Evolutionary conservation across 1,140 invertebrate species (phyloP).

Genomic region (Cherax quadricarinatus): DNA sequence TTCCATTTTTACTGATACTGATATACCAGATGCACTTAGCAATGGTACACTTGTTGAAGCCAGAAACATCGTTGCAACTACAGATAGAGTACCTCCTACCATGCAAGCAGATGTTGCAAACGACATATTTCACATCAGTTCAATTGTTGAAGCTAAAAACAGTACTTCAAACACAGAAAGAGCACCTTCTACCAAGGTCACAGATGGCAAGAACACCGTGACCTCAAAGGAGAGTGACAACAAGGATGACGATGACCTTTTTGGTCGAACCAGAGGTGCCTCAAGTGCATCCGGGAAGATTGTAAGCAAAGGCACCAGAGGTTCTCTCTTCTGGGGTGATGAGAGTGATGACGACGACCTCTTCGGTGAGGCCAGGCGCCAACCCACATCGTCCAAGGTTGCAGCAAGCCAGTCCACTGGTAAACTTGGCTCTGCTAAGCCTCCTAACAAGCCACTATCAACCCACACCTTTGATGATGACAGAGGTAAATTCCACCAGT

Average conservation of each 20-base stretch:
- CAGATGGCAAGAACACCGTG: not conserved
- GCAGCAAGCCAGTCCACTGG: not conserved
- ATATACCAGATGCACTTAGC: not conserved
- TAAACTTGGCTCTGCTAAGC: not conserved
- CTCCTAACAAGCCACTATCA: not conserved
- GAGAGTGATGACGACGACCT: slow-evolving; percentile 67
- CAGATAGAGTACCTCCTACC: not conserved
- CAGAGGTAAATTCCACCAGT: slow-evolving; percentile 7
- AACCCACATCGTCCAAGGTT: not conserved
- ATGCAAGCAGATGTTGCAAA: not conserved
- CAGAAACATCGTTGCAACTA: not conserved
- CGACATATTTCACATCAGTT: not conserved
- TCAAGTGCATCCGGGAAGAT: slow-evolving; percentile 14
- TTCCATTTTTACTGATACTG: not conserved
- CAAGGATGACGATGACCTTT: slow-evolving; percentile 18
- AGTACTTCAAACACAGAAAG: not conserved
- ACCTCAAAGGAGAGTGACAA: not conserved
- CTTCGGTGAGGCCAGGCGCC: slow-evolving; percentile 42
- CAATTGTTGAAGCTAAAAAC: not conserved
- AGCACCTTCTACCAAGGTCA: not conserved
- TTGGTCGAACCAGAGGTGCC: slow-evolving; percentile 22
- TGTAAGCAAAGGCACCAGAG: not conserved
- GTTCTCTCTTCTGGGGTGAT: slow-evolving; percentile 42
- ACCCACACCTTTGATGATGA: slow-evolving; percentile 53
- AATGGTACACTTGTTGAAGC: not conserved